Percentiles rank a stretch among this genome's conserved stretches.
These are phyloP conservation scores for Trachurus trachurus DNA, from an alignment of 2,797 vertebrate genomes.

Conservation along the genomic window DNA sequence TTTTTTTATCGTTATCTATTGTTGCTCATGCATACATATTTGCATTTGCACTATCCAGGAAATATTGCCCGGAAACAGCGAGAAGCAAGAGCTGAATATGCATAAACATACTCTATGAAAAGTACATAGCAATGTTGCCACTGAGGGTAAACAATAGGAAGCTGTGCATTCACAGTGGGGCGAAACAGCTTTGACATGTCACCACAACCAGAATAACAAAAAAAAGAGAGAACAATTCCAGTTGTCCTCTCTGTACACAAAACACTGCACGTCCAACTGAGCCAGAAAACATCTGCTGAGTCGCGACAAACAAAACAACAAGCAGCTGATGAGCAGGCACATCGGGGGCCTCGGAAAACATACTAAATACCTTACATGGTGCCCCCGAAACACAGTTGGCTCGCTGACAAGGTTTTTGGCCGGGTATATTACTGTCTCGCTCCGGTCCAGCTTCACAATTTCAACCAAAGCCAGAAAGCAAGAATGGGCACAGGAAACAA, in stretches of 20 bases:
- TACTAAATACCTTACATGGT: constrained; percentile 54
- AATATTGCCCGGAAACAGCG: constrained; percentile 41
- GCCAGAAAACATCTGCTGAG: constrained; percentile 80
- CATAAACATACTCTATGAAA: constrained; percentile 22
- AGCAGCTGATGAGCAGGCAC: constrained; percentile 37
- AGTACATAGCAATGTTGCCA: constrained; percentile 15
- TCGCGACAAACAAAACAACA: constrained; percentile 69
- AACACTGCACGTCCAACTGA: constrained; percentile 46
- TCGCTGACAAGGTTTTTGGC: constrained; percentile 52
- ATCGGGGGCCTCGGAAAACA: constrained; percentile 59
- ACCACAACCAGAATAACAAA: constrained; percentile 61
- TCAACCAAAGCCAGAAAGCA: constrained; percentile 35
- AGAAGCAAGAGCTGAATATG: constrained; percentile 52
- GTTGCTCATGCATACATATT: constrained; percentile 34
- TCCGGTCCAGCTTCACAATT: constrained; percentile 35
- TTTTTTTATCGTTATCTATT: constrained; percentile 34
- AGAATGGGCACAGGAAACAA: constrained; percentile 34
- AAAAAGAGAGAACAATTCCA: constrained; percentile 53
- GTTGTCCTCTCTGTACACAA: constrained; percentile 50
- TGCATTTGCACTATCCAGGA: constrained; percentile 37
- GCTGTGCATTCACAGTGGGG: constrained; percentile 33
- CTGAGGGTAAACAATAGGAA: constrained; percentile 65
- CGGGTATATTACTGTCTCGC: constrained; percentile 30
- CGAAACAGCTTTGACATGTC: constrained; percentile 63
- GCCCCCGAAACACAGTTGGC: constrained; percentile 70